Evolutionary conservation across 2,113 vertebrate species (phyloP), one percentile per base, ranked within the genome.

Genomic region (Mastomys natalensis): DNA sequence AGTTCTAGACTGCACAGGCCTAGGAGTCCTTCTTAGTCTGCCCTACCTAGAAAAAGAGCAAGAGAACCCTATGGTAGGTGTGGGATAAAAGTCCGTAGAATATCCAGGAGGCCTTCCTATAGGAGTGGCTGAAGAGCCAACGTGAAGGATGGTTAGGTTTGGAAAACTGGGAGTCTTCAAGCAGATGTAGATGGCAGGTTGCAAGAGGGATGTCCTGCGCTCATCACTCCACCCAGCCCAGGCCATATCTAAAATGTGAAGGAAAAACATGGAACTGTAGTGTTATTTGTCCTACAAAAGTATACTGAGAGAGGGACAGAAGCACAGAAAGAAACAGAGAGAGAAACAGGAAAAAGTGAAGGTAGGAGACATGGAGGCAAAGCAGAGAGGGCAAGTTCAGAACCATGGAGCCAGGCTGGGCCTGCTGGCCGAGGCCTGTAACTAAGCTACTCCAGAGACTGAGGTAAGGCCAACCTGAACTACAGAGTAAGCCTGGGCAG

Each of bases 91-190:
- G 37, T 62, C 58, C 26, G 0, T 64, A 17, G 64, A 31, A 19
- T 11, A 55, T 53, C 70, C 24, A 26, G 70, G 88, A 96, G 45
- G 60, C 66, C 95, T 95, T 95, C 51, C 92, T 87, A 51, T 78
- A 92, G 72, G 78, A 68, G 48, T 60, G 26, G 45, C 73, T 66
- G 13, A 37, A 1, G 31, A 53, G 37, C 48, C 34, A 2, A 29
- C 3, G 1, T 26, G 66, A 48, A 43, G 55, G 62, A 10, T 80
- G 55, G 22, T 5, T 78, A 78, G 77, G 29, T 89, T 87, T 70
- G 9, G 37, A 48, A 88, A 82, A 58, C 58, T 7, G 95, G 68
- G 55, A 16, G 48, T 89, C 77, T 89, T 22, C 51, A 70, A 85
- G 31, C 60, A 12, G 4, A 40, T 19, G 1, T 26, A 66, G 45